Evolutionary conservation across 2,113 vertebrate species (phyloP).

Genomic region (Tychaedon coryphoeus): DNA sequence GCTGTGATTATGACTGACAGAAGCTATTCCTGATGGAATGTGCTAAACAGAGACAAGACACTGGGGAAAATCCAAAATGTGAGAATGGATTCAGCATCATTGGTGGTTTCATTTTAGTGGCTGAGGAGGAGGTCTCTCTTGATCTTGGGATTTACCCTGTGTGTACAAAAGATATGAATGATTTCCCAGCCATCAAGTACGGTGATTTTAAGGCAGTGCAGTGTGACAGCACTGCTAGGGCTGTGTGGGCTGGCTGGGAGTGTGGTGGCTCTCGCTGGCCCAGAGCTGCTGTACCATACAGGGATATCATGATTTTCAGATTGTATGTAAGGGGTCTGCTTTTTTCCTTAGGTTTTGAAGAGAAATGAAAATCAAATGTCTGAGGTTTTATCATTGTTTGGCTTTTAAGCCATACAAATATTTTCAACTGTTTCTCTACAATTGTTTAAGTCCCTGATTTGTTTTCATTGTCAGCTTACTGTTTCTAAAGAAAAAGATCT

Average conservation of each 20-base stretch:
- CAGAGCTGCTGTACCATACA: background rate
- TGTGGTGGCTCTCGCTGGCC: background rate
- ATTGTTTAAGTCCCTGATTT: background rate
- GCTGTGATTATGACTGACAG: background rate
- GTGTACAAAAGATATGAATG: background rate
- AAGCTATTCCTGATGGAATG: background rate
- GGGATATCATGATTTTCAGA: background rate
- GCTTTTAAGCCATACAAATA: background rate
- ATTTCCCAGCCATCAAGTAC: accelerated
- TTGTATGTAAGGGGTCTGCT: background rate
- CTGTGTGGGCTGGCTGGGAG: background rate
- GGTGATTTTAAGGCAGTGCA: background rate
- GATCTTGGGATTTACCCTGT: background rate
- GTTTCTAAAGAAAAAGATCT: background rate
- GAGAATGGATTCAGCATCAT: background rate
- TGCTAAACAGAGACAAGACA: background rate
- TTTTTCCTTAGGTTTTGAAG: background rate
- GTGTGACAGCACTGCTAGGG: background rate
- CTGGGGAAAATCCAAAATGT: background rate
- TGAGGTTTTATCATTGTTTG: background rate
- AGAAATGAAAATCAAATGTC: background rate
- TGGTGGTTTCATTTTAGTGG: background rate
- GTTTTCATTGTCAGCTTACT: background rate
- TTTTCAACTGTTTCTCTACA: background rate
- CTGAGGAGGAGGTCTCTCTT: background rate